Evolutionary conservation across 2,113 vertebrate species (phyloP).

Genomic region (Sterrhoptilus dennistouni): DNA sequence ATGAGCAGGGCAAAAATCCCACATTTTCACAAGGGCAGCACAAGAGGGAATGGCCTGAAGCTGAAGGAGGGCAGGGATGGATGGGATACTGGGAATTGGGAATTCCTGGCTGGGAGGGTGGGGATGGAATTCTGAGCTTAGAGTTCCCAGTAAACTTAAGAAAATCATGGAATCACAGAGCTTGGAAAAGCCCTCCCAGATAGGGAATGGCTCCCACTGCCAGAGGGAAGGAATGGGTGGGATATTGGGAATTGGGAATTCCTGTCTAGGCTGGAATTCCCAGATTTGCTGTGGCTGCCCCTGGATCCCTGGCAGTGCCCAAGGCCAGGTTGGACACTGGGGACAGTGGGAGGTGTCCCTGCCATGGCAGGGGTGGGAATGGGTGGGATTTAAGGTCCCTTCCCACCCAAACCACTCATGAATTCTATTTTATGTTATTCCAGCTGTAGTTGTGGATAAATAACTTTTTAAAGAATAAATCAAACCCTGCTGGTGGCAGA

Average conservation of each 20-base stretch:
- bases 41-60: background rate
- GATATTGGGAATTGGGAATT: background rate
- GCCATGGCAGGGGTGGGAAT: background rate
- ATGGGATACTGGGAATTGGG: background rate
- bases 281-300: background rate
- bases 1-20: accelerated
- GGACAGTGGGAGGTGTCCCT: background rate
- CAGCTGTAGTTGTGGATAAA: no score
- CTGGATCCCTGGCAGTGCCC: background rate
- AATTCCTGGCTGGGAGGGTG: background rate
- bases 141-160: no score
- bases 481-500: no score
- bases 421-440: no score
- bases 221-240: background rate
- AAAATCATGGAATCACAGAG: no score
- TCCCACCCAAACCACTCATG: background rate
- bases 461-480: no score
- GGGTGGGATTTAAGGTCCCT: background rate
- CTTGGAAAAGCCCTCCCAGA: no score
- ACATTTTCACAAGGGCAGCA: background rate
- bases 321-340: background rate
- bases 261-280: background rate
- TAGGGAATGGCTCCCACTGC: background rate
- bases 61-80: background rate
- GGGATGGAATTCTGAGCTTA: no score